These are phyloP conservation scores for Acipenser transmontanus DNA, from an alignment of 2,797 vertebrate genomes.

Conservation along the genomic window DNA sequence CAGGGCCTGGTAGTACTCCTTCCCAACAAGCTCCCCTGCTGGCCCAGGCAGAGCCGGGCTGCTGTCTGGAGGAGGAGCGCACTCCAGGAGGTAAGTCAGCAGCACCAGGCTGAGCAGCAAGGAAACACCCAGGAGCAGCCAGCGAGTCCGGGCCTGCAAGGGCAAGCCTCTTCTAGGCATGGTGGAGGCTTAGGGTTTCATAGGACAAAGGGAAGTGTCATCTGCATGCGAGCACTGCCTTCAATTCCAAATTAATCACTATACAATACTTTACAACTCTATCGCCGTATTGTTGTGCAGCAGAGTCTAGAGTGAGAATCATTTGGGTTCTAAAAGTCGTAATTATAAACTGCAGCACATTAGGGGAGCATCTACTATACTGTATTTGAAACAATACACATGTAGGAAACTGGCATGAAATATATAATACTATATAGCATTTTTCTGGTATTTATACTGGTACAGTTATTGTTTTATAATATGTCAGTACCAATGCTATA, in stretches of 20 bases:
- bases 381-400: no score
- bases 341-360: no score
- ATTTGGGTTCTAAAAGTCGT: no score
- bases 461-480: no score
- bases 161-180: conserved; percentile 89
- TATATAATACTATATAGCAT: no score
- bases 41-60: conserved; percentile 73
- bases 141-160: conserved; percentile 85
- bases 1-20: conserved; percentile 89
- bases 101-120: conserved; percentile 82
- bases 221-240: background rate
- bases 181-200: conserved; percentile 22
- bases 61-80: conserved; percentile 80
- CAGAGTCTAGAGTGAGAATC: no score
- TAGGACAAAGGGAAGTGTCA: background rate
- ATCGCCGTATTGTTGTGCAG: no score
- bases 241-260: conserved; percentile 5
- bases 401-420: no score
- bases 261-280: no score
- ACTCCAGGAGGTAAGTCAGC: conserved; percentile 88
- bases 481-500: no score
- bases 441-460: no score
- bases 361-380: no score
- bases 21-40: conserved; percentile 73
- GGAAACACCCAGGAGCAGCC: conserved; percentile 84